These are phyloP conservation scores for Drosophila koepferae DNA, from an alignment of 2,888 invertebrate species.

Conservation along the genomic window DNA sequence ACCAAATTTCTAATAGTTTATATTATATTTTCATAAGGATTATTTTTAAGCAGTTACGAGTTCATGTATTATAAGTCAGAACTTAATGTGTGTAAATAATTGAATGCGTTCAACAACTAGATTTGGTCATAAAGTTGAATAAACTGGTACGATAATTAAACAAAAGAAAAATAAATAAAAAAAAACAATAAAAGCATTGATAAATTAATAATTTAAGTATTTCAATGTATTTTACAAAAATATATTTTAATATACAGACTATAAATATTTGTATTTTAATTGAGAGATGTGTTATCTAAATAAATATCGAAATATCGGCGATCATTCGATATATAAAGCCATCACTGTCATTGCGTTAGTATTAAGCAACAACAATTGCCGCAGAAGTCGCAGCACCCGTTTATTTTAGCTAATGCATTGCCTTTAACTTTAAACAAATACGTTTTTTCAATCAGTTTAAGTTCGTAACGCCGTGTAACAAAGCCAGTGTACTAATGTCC, in stretches of 20 bases:
- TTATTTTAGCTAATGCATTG: constrained; percentile 56
- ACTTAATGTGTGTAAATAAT: neutral
- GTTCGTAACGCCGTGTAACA: constrained; percentile 59
- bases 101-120: neutral
- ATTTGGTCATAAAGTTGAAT: neutral
- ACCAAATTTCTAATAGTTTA: neutral
- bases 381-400: constrained; percentile 63
- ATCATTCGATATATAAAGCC: constrained; percentile 13
- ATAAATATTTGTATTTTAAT: neutral
- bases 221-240: too few species aligned
- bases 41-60: neutral
- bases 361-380: constrained; percentile 63
- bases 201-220: too few species aligned
- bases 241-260: neutral
- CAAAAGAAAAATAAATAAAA: neutral
- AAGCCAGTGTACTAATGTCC: constrained; percentile 83
- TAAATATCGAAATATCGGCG: constrained; percentile 9
- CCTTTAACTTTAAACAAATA: constrained; percentile 47
- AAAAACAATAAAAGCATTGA: too few species aligned
- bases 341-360: constrained; percentile 38
- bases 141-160: neutral
- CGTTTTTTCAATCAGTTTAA: constrained; percentile 41
- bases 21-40: neutral
- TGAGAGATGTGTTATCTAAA: neutral
- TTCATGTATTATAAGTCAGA: neutral